phyloP scores from a whole-genome alignment of 2,888 invertebrate species.

The Chymomyza fuscimana region DNA sequence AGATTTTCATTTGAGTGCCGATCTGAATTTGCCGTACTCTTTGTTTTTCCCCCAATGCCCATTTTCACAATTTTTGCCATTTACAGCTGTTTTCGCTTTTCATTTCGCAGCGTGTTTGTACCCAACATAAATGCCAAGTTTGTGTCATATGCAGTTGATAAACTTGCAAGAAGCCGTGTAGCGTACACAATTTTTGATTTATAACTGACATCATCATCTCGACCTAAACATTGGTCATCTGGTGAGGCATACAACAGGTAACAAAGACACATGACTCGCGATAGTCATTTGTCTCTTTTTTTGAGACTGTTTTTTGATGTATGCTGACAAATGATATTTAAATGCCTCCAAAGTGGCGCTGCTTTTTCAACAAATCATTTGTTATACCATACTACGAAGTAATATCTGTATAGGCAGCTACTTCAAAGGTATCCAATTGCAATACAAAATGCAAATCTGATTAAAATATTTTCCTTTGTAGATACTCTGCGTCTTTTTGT shows the following conservation, averaged over 20 bases:
- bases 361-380: neutral
- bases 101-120: neutral
- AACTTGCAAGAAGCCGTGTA: conserved; percentile 28
- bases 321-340: conserved; percentile 65
- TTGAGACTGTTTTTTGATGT: conserved; percentile 30
- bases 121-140: neutral
- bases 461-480: conserved; percentile 37
- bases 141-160: conserved; percentile 46
- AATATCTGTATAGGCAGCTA: conserved; percentile 22
- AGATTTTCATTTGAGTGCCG: conserved; percentile 54
- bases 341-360: conserved; percentile 29
- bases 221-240: neutral
- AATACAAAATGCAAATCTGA: conserved; percentile 54
- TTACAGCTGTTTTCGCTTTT: neutral
- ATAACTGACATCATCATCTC: conserved; percentile 44
- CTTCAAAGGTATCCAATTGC: conserved; percentile 64
- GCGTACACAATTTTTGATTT: conserved; percentile 64
- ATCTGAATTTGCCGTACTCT: neutral
- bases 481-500: neutral
- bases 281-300: conserved; percentile 58
- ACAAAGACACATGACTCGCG: conserved; percentile 19
- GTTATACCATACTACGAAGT: neutral
- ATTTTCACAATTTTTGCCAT: neutral
- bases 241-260: conserved; percentile 11
- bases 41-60: neutral